Evolutionary conservation across 1,140 invertebrate species (phyloP).

Genomic region (Trichonephila inaurata): DNA sequence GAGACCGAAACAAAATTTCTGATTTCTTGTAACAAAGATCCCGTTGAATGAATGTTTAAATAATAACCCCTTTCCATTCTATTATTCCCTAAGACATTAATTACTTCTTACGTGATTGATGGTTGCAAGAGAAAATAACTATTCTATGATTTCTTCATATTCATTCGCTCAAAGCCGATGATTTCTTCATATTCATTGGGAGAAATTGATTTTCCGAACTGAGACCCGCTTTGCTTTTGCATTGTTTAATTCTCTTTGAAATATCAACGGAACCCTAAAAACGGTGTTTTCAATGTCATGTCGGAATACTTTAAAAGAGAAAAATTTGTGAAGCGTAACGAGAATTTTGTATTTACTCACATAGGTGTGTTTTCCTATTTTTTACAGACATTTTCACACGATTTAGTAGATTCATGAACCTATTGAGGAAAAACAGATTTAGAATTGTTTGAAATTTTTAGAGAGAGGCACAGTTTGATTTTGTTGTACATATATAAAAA

Average conservation of each 20-base stretch:
- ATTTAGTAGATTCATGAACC: neutral
- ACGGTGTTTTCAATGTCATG: neutral
- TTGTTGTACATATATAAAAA: too few relatives aligned
- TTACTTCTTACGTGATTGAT: neutral
- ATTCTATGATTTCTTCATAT: neutral
- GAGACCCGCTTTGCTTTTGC: neutral
- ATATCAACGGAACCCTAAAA: neutral
- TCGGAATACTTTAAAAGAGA: neutral
- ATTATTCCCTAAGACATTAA: neutral
- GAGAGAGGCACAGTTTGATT: too few relatives aligned
- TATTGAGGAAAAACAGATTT: too few relatives aligned
- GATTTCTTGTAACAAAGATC: neutral
- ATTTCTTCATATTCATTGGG: conserved; percentile 20
- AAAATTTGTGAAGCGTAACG: neutral
- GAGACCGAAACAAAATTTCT: neutral
- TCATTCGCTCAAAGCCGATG: neutral
- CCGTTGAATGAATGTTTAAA: neutral
- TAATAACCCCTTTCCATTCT: neutral
- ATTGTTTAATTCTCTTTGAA: neutral
- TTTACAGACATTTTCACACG: neutral
- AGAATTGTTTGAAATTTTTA: too few relatives aligned
- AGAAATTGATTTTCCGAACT: neutral
- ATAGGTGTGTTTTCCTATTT: neutral
- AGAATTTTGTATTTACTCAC: neutral
- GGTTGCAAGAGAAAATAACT: neutral